Conservation (phyloP, 2,888 invertebrate genomes). For the Emmelina monodactyla region DNA sequence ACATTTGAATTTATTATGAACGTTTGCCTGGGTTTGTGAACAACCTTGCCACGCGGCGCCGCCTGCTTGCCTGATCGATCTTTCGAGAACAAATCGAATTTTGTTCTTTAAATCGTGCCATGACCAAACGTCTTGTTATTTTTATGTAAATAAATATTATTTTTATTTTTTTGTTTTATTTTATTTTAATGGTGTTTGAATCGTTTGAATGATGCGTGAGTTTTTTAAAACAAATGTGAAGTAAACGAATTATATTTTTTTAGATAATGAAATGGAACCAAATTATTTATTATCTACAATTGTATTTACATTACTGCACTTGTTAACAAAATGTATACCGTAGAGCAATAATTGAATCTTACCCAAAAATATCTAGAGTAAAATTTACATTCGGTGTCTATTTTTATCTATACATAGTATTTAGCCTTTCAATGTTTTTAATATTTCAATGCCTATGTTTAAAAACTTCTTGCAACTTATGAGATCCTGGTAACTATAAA, state of each 20-base stretch:
- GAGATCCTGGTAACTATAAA: background rate
- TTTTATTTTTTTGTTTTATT: constrained; percentile 21
- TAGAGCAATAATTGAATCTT: constrained; percentile 49
- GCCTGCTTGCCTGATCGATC: constrained; percentile 16
- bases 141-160: constrained; percentile 38
- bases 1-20: too few species aligned
- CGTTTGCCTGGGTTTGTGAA: too few species aligned
- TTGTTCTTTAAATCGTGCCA: constrained; percentile 12
- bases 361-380: constrained; percentile 23
- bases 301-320: constrained; percentile 27
- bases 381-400: constrained; percentile 43
- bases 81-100: constrained; percentile 29
- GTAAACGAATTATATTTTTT: constrained; percentile 21
- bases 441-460: constrained; percentile 23
- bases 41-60: too few species aligned
- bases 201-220: constrained; percentile 16
- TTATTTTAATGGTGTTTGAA: constrained; percentile 18
- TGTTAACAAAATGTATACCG: constrained; percentile 44
- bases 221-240: constrained; percentile 15
- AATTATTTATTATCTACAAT: constrained; percentile 27
- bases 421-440: constrained; percentile 37
- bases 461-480: background rate
- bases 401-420: constrained; percentile 44
- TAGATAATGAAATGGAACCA: constrained; percentile 35
- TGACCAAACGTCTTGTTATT: constrained; percentile 6